These are phyloP conservation scores for Cetonia aurata DNA, from an alignment of 2,888 invertebrate species.

Conservation along the genomic window DNA sequence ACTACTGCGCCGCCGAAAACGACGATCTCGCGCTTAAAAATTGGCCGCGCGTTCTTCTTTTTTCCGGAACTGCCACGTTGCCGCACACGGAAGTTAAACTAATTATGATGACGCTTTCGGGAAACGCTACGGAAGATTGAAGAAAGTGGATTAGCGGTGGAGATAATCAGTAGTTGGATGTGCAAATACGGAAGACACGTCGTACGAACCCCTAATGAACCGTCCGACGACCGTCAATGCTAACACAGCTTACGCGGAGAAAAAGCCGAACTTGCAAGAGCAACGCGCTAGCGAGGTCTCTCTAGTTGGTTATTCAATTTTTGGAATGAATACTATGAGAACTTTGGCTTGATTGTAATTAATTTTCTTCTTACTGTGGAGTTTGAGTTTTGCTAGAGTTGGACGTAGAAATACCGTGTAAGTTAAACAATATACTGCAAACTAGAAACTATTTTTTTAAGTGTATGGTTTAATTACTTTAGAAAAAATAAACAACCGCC, in stretches of 20 bases:
- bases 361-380: not conserved
- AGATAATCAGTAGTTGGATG: constrained; percentile 57
- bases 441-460: too few relatives aligned
- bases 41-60: constrained; percentile 13
- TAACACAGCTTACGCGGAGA: constrained; percentile 47
- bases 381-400: too few relatives aligned
- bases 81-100: constrained; percentile 50
- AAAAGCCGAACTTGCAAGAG: constrained; percentile 9
- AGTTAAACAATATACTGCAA: too few relatives aligned
- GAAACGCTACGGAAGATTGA: constrained; percentile 52
- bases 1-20: not conserved
- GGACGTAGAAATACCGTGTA: too few relatives aligned
- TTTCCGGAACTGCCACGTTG: constrained; percentile 17
- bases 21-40: constrained; percentile 21
- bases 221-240: constrained; percentile 50
- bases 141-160: constrained; percentile 58
- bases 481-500: too few relatives aligned
- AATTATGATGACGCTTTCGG: constrained; percentile 52
- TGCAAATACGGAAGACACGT: constrained; percentile 59
- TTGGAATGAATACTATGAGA: constrained; percentile 28
- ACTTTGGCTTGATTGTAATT: constrained; percentile 29
- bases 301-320: constrained; percentile 24
- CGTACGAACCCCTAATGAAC: constrained; percentile 55
- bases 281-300: constrained; percentile 7
- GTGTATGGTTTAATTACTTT: too few relatives aligned